These are phyloP conservation scores for Agapornis roseicollis DNA, from an alignment of 2,113 vertebrate genomes.

Conservation along the genomic window DNA sequence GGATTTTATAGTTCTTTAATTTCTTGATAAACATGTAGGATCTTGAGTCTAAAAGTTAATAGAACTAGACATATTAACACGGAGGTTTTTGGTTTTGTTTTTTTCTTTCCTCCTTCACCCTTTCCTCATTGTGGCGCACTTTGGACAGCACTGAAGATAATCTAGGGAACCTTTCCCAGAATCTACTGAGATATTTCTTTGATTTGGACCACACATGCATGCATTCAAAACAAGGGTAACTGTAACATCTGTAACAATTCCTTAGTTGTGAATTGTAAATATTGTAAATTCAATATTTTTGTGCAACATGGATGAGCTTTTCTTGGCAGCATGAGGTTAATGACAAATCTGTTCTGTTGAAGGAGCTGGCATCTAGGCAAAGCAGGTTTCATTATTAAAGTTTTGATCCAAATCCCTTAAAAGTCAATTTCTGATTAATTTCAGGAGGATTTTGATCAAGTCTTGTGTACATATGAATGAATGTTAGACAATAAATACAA, in stretches of 20 bases:
- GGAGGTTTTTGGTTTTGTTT: not conserved
- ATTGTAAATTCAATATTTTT: not conserved
- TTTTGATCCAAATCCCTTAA: not conserved
- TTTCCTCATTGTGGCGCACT: rapidly evolving
- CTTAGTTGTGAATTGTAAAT: not conserved
- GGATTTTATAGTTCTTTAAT: not conserved
- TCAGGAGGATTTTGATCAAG: not conserved
- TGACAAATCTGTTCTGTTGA: not conserved
- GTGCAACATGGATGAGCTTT: not conserved
- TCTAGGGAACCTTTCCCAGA: constrained; percentile 11
- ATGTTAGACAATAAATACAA: not conserved
- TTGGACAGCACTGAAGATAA: constrained; percentile 15
- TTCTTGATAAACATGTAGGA: not conserved
- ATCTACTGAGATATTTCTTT: constrained; percentile 16
- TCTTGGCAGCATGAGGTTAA: not conserved
- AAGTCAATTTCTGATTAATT: not conserved
- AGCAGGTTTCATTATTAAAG: not conserved
- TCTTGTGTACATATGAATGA: not conserved
- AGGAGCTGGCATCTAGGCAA: not conserved
- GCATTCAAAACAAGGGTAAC: constrained; percentile 11
- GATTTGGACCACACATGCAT: not conserved
- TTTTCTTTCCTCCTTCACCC: rapidly evolving
- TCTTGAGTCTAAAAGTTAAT: not conserved
- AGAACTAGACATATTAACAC: not conserved
- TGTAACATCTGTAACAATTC: not conserved